Base-by-base conservation (phyloP, 1,140 invertebrate species). In the Aethina tumida region DNA sequence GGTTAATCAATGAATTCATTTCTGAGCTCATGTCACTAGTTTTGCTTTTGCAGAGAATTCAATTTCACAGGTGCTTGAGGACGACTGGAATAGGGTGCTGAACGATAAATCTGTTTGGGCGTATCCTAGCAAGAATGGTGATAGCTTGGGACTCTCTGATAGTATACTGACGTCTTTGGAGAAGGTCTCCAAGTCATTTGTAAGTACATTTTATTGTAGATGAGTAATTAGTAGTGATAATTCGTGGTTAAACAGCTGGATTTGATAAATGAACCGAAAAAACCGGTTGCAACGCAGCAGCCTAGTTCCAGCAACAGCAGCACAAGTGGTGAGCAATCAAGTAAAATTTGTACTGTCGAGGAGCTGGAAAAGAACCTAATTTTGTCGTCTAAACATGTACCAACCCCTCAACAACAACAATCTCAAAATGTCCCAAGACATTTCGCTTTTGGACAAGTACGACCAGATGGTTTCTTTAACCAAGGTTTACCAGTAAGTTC, bases 51-150 rank as follows among this genome's bases (percentile, higher is more conserved):
- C 33, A 68, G 66, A 67, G 40, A 62, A 64, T 14, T 74, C 69
- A 52, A 48, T 76, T 12, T 70, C 71, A 2, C 65, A 71, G 41
- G 62, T 75, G 56, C 69, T 71, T 43, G 51, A 75, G 24, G 72
- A 50, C 14, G 35, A 49, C 5, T 37, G n/a, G 35, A 43, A 37
- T 21, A 30, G 18, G 14, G 8, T 8, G 5, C 22, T 28, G 35
- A 25, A 17, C 32, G 40, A 42, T 2, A 50, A 45, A 34, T 53
- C 49, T 3, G 45, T 55, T 26, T 55, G 52, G 55, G 42, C 55
- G 3, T 55, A 49, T 14, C 32, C 49, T 10, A 35, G 24, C 14
- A 48, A 45, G 47, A 55, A 53, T 53, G 51, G 53, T 12, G 53
- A 57, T 12, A 29, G 43, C 10, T 42, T 37, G 13, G 42, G 41